Percentiles rank a stretch among this genome's conserved stretches.
These are phyloP conservation scores for Glaucidium brasilianum DNA, from an alignment of 2,113 vertebrate species.

Conservation along the genomic window DNA sequence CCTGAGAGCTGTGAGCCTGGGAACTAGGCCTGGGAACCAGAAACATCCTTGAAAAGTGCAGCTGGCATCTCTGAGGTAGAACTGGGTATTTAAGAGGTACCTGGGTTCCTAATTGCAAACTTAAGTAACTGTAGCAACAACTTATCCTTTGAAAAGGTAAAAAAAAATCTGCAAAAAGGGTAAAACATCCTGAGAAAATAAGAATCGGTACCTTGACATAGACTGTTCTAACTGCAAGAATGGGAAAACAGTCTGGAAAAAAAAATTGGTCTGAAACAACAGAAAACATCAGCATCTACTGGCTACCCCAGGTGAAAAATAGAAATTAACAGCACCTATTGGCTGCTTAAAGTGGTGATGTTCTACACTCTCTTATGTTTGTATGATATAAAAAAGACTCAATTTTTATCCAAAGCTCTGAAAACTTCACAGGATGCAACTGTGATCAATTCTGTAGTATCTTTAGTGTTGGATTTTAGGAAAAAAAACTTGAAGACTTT, in stretches of 20 bases:
- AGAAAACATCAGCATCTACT: not conserved
- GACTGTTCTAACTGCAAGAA: not conserved
- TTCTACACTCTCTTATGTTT: accelerated
- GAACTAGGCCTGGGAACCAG: not conserved
- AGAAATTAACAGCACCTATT: not conserved
- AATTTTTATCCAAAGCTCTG: not conserved
- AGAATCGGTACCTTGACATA: not conserved
- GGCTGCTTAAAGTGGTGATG: not conserved
- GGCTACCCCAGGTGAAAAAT: not conserved
- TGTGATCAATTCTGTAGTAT: not conserved
- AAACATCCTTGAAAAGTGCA: not conserved
- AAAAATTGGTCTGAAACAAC: not conserved
- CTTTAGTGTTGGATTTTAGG: not conserved
- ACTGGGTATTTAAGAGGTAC: not conserved
- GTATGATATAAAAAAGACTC: not conserved
- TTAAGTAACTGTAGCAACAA: not conserved
- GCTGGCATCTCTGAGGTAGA: not conserved
- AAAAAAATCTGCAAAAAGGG: not conserved
- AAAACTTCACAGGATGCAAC: not conserved
- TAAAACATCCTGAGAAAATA: not conserved
- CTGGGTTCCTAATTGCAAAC: not conserved
- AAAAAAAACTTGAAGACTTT: not conserved
- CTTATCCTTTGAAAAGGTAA: not conserved
- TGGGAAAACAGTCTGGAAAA: not conserved
- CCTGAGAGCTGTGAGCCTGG: not conserved